Evolutionary conservation across 1,140 invertebrate species (phyloP).

Genomic region (Aphidius gifuensis): DNA sequence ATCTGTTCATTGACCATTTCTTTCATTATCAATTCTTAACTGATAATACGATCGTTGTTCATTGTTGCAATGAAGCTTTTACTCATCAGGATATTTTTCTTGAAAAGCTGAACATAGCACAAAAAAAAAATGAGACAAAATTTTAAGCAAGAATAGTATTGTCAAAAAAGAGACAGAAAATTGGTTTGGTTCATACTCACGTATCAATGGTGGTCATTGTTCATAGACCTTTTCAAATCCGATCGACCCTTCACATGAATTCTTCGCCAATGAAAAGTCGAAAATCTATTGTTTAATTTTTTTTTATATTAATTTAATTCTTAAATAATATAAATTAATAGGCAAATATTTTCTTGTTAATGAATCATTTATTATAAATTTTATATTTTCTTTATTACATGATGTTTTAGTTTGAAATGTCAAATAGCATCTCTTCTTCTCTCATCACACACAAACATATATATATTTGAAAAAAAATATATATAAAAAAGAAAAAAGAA

Average conservation of each 20-base stretch:
- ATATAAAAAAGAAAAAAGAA: neutral
- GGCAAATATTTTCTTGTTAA: no score
- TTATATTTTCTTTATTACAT: neutral
- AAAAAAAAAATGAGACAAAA: neutral
- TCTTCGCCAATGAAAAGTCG: neutral
- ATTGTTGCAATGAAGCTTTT: conserved; percentile 13
- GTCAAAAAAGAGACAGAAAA: neutral
- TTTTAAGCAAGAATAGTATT: neutral
- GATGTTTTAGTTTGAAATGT: neutral
- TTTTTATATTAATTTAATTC: no score
- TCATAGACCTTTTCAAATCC: neutral
- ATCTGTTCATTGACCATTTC: neutral
- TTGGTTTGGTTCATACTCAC: neutral
- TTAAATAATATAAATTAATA: no score
- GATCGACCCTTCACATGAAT: neutral
- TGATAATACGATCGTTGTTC: conserved; percentile 14
- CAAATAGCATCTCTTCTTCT: neutral
- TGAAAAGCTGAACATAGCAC: neutral
- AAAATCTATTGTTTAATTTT: no score
- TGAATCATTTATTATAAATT: no score
- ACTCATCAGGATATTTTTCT: conserved; percentile 1
- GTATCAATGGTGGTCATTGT: conserved; percentile 6
- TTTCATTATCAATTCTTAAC: conserved; percentile 20
- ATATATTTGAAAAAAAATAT: conserved; percentile 4
- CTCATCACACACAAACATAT: neutral